Conservation (phyloP, 2,888 invertebrate species). For the Nesidiocoris tenuis region DNA sequence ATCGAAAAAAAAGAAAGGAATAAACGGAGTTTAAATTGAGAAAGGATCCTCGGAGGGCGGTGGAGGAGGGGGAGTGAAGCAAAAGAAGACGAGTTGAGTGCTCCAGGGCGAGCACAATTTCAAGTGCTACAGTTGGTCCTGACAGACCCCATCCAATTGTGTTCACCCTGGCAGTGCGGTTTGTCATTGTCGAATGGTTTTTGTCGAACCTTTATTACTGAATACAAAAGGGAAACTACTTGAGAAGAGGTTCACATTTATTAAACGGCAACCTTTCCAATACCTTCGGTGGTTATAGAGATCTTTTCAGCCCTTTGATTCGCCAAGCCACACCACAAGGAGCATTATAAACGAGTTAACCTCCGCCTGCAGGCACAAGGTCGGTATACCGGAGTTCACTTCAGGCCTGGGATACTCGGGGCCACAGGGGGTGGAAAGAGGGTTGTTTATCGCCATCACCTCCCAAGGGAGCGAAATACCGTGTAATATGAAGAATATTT, state of each 20-base stretch:
- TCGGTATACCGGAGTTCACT: too few species aligned
- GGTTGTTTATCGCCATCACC: too few species aligned
- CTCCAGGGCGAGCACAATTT: constrained; percentile 2
- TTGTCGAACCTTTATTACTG: constrained; percentile 39
- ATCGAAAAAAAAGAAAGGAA: background rate
- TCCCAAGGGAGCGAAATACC: too few species aligned
- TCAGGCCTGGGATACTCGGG: too few species aligned
- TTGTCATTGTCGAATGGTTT: constrained; percentile 35
- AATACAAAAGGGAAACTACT: constrained; percentile 35
- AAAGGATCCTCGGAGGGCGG: background rate
- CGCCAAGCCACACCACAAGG: background rate
- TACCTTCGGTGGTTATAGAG: constrained; percentile 30
- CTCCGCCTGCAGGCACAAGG: too few species aligned
- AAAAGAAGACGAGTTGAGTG: constrained; percentile 25
- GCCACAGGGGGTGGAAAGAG: too few species aligned
- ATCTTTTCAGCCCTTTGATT: constrained; percentile 20
- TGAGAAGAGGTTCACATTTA: constrained; percentile 36
- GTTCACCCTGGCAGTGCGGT: constrained; percentile 11
- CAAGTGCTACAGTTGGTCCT: constrained; percentile 38
- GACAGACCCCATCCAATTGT: constrained; percentile 40
- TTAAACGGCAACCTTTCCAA: constrained; percentile 37
- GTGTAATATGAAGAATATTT: too few species aligned
- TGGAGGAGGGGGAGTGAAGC: constrained; percentile 14
- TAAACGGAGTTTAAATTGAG: background rate
- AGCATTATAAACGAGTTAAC: background rate